Conservation (phyloP, 2,113 vertebrate genomes). For the Scomber scombrus region DNA sequence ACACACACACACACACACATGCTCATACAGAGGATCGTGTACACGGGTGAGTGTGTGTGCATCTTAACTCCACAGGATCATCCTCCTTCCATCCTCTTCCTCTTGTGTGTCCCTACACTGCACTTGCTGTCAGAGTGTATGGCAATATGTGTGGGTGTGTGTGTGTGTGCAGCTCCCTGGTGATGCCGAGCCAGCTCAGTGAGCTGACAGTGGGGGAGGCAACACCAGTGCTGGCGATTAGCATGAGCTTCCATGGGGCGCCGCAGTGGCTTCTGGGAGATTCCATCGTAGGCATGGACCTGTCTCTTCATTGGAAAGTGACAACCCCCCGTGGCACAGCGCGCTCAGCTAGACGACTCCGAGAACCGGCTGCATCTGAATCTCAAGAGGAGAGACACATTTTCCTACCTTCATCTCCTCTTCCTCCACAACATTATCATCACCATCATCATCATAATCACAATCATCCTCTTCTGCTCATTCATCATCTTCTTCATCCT, state of each 20-base stretch:
- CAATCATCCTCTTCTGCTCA: conserved; percentile 17
- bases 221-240: conserved; percentile 75
- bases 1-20: conserved; percentile 24
- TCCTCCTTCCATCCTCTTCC: conserved; percentile 66
- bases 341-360: conserved; percentile 54
- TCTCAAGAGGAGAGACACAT: conserved; percentile 47
- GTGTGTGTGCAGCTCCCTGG: conserved; percentile 67
- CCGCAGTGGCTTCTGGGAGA: conserved; percentile 79
- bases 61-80: conserved; percentile 68
- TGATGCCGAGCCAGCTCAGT: conserved; percentile 79
- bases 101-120: conserved; percentile 56
- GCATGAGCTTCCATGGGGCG: conserved; percentile 82
- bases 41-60: conserved; percentile 35
- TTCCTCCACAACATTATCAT: conserved; percentile 11
- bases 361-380: conserved; percentile 57
- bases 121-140: conserved; percentile 59
- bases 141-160: conserved; percentile 28
- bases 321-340: conserved; percentile 78
- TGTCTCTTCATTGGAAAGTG: conserved; percentile 80
- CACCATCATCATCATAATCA: conserved; percentile 37
- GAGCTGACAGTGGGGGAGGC: conserved; percentile 77
- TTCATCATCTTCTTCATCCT: conserved; percentile 30
- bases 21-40: conserved; percentile 18
- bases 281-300: conserved; percentile 72
- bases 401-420: conserved; percentile 35